These are phyloP conservation scores for Ptychadena robeensis DNA, from an alignment of 2,797 vertebrate genomes.

Conservation along the genomic window DNA sequence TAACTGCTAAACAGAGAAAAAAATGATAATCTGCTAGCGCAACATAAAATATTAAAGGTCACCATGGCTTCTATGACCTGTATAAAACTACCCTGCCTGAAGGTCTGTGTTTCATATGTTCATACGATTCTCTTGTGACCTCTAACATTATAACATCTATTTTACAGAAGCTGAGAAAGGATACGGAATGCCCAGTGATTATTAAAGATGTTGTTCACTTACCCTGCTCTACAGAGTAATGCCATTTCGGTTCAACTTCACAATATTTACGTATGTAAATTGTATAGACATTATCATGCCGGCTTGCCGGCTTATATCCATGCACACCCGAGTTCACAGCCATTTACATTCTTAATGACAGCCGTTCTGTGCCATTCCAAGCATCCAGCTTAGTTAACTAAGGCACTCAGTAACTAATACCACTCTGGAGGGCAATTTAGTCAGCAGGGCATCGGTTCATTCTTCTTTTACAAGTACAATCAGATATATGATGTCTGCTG, in stretches of 20 bases:
- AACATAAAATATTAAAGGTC: not conserved
- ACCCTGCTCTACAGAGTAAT: not conserved
- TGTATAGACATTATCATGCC: slow-evolving; percentile 61
- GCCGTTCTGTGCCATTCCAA: slow-evolving; percentile 76
- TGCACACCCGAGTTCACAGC: slow-evolving; percentile 65
- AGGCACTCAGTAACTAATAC: slow-evolving; percentile 77
- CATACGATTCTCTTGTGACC: not conserved
- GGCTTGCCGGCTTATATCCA: slow-evolving; percentile 60
- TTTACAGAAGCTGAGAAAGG: not conserved
- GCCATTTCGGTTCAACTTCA: not conserved
- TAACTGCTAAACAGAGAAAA: not conserved
- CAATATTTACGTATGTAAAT: slow-evolving; percentile 68
- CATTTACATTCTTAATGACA: slow-evolving; percentile 72
- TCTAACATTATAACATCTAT: not conserved
- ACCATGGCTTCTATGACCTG: not conserved
- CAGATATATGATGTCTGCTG: slow-evolving; percentile 73
- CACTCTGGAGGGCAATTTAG: slow-evolving; percentile 77
- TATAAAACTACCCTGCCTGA: not conserved
- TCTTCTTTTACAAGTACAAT: slow-evolving; percentile 74
- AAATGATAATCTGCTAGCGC: not conserved
- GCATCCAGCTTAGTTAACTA: slow-evolving; percentile 75
- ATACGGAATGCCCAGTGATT: not conserved
- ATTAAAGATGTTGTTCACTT: not conserved
- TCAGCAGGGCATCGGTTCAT: slow-evolving; percentile 77
- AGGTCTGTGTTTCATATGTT: not conserved